Conservation (phyloP, 2,797 vertebrate genomes). For the Coilia nasus region DNA sequence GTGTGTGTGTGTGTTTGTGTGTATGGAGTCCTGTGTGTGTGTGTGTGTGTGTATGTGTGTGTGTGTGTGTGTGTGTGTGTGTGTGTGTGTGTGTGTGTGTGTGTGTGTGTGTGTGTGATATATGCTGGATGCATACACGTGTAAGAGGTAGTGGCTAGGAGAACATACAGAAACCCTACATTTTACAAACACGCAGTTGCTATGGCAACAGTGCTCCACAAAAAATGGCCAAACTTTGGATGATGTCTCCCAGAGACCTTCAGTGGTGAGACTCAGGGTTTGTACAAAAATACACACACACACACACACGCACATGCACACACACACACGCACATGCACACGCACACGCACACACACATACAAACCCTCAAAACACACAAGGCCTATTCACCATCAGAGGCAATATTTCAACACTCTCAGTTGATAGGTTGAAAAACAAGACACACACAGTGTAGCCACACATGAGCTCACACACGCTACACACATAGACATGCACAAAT, state of each 20-base stretch:
- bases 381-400: too few species aligned
- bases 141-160: too few species aligned
- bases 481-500: too few species aligned
- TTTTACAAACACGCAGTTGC: slow-evolving; percentile 1
- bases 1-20: slow-evolving; percentile 19
- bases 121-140: too few species aligned
- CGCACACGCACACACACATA: background rate
- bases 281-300: background rate
- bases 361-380: too few species aligned
- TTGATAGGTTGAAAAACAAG: too few species aligned
- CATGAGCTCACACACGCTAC: background rate
- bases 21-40: slow-evolving; percentile 24
- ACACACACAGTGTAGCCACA: background rate
- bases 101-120: slow-evolving; percentile 28
- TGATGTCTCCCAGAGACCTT: slow-evolving; percentile 14
- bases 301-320: background rate
- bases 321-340: background rate
- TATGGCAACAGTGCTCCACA: background rate
- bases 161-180: too few species aligned
- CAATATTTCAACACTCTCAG: too few species aligned
- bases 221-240: background rate
- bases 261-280: background rate
- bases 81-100: slow-evolving; percentile 15
- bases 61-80: slow-evolving; percentile 23
- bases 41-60: slow-evolving; percentile 16